These are phyloP conservation scores for Vanessa tameamea DNA, from an alignment of 1,140 invertebrate genomes.

Conservation along the genomic window DNA sequence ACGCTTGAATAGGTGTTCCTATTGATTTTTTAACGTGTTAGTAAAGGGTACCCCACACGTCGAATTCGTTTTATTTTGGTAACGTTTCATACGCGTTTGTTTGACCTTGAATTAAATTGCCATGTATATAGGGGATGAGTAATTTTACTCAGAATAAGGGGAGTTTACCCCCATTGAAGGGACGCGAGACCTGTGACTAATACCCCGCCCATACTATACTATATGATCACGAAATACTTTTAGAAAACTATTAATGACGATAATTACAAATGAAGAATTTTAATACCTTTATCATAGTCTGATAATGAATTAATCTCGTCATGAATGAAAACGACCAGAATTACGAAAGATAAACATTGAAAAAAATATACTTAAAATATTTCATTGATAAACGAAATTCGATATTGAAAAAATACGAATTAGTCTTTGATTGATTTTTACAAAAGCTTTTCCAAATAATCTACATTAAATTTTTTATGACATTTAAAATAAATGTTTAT, in stretches of 20 bases:
- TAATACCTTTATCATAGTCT: not conserved
- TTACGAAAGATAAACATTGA: not conserved
- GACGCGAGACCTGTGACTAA: slow-evolving; percentile 54
- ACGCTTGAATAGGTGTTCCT: slow-evolving; percentile 33
- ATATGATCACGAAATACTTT: slow-evolving; percentile 1
- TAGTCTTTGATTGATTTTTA: too few species aligned
- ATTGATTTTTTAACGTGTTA: slow-evolving; percentile 51
- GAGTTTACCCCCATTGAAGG: slow-evolving; percentile 43
- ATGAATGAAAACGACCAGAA: not conserved
- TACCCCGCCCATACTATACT: slow-evolving; percentile 40
- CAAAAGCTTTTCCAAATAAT: too few species aligned
- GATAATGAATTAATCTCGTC: slow-evolving; percentile 3
- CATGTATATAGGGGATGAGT: slow-evolving; percentile 40
- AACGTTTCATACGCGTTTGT: slow-evolving; percentile 32
- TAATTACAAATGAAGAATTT: not conserved
- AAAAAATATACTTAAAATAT: not conserved
- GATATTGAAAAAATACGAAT: not conserved
- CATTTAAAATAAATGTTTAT: too few species aligned
- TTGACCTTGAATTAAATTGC: slow-evolving; percentile 44
- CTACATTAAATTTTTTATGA: too few species aligned
- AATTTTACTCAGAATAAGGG: slow-evolving; percentile 61
- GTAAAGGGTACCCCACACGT: slow-evolving; percentile 48
- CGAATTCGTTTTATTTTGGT: slow-evolving; percentile 39
- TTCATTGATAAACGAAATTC: not conserved
- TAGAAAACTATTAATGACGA: not conserved